Base-by-base conservation (phyloP, 2,113 vertebrate genomes). In the Mustela lutreola region DNA sequence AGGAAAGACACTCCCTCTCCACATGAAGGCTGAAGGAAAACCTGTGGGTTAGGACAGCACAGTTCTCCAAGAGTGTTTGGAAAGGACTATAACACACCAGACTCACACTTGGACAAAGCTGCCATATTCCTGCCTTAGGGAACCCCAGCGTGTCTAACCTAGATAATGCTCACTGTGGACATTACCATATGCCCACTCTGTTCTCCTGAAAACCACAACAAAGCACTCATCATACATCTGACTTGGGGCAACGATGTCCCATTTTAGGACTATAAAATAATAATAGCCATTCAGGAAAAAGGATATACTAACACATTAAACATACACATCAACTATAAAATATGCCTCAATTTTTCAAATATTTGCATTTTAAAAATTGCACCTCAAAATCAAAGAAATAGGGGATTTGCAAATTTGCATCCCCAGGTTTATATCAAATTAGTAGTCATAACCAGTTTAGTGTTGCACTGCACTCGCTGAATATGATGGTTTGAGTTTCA, bases 301-400 rank as follows among this genome's bases (percentile, higher is more conserved):
- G 2, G 12, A 82, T 33, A 45, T 15, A 73, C 5, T 89, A 50
- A 70, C 45, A 91, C 26, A 19, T 73, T 93, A 89, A 92, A 62
- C 14, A 56, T 9, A 78, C 1, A 62, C 5, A 9, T 67, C 14
- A 33, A 33, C 58, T 76, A 0, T 53, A 75, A 83, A 19, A 39
- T 1, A 60, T 42, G 36, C 2, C 7, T 6, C 21, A 80, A 80
- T 80, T 86, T 95, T 14, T 81, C 56, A 94, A 71, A 60, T 36
- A 67, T 19, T 84, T 50, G 16, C 1, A 45, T 7, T 90, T 79
- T 81, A 39, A 14, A 88, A 84, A 90, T 18, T 76, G 21, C 3
- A 56, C 16, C 65, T 97, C 63, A 96, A 95, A 91, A 56, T 93
- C 16, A 91, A 89, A 86, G 26, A 93, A 92, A 89, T 88, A 60